Conservation (phyloP, 2,113 vertebrate species). For the Telmatochromis brichardi region DNA sequence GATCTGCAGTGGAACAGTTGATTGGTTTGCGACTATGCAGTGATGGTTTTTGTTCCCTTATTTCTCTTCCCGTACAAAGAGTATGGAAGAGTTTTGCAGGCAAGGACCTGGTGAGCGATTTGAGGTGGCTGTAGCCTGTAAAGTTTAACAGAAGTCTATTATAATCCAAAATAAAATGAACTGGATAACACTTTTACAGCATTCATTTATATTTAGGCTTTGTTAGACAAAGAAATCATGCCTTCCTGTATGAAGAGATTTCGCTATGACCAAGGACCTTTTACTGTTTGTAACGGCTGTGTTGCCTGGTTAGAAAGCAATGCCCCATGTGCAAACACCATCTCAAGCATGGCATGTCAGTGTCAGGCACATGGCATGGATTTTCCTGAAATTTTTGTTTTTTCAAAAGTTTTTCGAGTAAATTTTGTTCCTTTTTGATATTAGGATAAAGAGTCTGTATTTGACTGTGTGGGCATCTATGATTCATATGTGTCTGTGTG, state of each 20-base stretch:
- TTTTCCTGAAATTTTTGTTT: background rate
- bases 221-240: background rate
- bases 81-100: background rate
- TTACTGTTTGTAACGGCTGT: no score
- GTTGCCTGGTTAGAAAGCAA: no score
- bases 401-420: background rate
- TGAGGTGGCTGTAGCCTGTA: background rate
- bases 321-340: background rate
- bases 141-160: background rate
- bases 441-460: background rate
- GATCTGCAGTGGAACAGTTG: accelerated
- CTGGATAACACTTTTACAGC: background rate
- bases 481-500: background rate
- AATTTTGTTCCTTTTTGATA: background rate
- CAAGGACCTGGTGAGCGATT: background rate
- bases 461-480: background rate
- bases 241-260: background rate
- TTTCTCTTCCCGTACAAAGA: background rate
- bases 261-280: background rate
- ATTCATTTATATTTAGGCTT: background rate
- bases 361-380: background rate
- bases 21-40: background rate
- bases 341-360: background rate
- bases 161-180: background rate
- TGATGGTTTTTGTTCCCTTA: background rate